Base-by-base conservation (phyloP, 2,888 invertebrate genomes). In the Pollenia amentaria region DNA sequence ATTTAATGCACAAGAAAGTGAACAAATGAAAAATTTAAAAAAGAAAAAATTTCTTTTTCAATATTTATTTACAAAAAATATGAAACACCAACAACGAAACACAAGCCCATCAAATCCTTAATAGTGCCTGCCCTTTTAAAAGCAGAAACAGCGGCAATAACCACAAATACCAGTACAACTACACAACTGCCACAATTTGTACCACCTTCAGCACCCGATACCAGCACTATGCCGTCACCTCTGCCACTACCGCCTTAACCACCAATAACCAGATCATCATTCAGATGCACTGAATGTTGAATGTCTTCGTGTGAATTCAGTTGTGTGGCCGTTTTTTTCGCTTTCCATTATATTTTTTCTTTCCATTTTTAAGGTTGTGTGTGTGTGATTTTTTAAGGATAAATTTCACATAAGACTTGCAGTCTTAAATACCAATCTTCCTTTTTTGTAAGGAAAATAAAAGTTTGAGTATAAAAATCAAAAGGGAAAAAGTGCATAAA, bases 251-350 rank as follows among this genome's bases (percentile, higher is more conserved):
- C 42, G 29, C 18, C 3, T n/a, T 12, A 18, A 55, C 14, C 64
- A 57, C 11, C 11, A 53, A 48, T 18, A 16, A 21, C 51, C 65
- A 82, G 67, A 76, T 70, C 72, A 72, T 78, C 55, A 64, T 77
- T 77, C 53, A 64, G 42, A 55, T 57, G 57, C 65, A 73, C 60
- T 29, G 42, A 73, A 78, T 78, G 48, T 51, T 29, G 42, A 73
- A 78, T 78, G 48, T 65, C 77, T 83, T 77, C 78, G 84, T 60
- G 65, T 84, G 84, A 78, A 73, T 73, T 73, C 18, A 40, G 55
- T 55, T 70, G 42, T 40, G 40, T 55, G 21, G 10, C 16, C 3
- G 48, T 62, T 51, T 21, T 21, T 14, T 64, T 29, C 29, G 3
- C 29, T 29, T 29, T 4, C 29, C 29, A 29, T 3, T n/a, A n/a